Evolutionary conservation across 2,113 vertebrate genomes (phyloP).

Genomic region (Seriola rivoliana): DNA sequence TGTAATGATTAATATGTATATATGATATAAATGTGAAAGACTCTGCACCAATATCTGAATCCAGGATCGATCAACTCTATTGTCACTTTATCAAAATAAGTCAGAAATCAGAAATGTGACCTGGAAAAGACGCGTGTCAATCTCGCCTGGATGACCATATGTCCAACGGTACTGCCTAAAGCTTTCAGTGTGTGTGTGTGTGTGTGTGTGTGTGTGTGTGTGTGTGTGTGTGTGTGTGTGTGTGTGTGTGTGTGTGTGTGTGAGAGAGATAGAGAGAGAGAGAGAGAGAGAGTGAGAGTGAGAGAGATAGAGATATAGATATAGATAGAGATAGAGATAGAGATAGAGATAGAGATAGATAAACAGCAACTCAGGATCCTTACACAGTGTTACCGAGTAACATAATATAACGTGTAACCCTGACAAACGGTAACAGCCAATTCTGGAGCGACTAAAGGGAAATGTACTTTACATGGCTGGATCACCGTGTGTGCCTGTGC

Average conservation of each 20-base stretch:
- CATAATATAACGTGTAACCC: constrained; percentile 40
- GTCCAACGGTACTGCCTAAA: constrained; percentile 34
- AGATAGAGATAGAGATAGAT: not conserved
- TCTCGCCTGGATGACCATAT: constrained; percentile 16
- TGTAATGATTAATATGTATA: not conserved
- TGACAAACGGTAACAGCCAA: constrained; percentile 50
- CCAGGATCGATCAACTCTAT: constrained; percentile 3
- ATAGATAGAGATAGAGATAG: no score
- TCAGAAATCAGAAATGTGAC: constrained; percentile 40
- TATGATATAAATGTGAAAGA: not conserved
- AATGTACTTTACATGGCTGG: constrained; percentile 19
- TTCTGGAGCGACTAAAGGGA: constrained; percentile 22
- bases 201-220: constrained; percentile 29
- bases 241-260: constrained; percentile 35
- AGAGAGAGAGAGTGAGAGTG: not conserved
- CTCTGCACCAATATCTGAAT: not conserved
- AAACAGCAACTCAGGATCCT: constrained; percentile 11
- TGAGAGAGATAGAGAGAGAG: not conserved
- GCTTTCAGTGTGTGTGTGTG: not conserved
- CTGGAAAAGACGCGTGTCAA: constrained; percentile 28
- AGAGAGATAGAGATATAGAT: not conserved
- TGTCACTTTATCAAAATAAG: constrained; percentile 28
- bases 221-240: constrained; percentile 24
- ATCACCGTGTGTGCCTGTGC: constrained; percentile 1
- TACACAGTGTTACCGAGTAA: constrained; percentile 37